These are phyloP conservation scores for Aradus depressus DNA, from an alignment of 2,888 invertebrate genomes.

Conservation along the genomic window DNA sequence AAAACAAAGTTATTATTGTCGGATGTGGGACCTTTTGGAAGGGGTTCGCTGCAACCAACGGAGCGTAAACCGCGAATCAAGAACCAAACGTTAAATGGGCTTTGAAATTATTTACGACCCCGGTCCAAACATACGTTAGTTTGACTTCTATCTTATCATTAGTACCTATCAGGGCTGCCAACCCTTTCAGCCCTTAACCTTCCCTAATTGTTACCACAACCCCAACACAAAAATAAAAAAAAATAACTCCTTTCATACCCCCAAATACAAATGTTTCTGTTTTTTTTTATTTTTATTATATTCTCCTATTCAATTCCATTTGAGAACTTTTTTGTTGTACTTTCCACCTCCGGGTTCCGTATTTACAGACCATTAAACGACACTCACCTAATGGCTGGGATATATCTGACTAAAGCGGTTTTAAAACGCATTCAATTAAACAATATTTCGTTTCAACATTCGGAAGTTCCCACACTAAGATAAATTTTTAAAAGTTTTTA, in stretches of 20 bases:
- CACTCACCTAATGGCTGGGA: background rate
- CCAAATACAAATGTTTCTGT: background rate
- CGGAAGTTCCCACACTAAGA: too few relatives aligned
- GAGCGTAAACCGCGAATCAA: too few relatives aligned
- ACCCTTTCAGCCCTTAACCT: background rate
- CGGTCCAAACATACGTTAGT: background rate
- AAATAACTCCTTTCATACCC: background rate
- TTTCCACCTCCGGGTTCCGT: constrained; percentile 11
- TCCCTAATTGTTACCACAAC: background rate
- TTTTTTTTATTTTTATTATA: background rate
- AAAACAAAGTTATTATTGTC: too few relatives aligned
- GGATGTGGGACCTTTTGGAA: too few relatives aligned
- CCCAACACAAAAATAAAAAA: background rate
- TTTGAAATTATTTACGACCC: constrained; percentile 14
- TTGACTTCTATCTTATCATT: background rate
- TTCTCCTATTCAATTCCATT: background rate
- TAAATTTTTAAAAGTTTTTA: too few relatives aligned
- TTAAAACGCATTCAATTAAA: background rate
- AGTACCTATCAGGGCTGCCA: background rate
- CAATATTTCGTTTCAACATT: too few relatives aligned
- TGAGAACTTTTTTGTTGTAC: background rate
- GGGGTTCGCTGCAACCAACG: too few relatives aligned
- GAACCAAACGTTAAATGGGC: constrained; percentile 14
- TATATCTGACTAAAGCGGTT: constrained; percentile 1
- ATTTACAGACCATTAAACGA: constrained; percentile 14